These are phyloP conservation scores for Enteromius mattozi DNA, from an alignment of 2,797 vertebrate genomes.

Conservation along the genomic window DNA sequence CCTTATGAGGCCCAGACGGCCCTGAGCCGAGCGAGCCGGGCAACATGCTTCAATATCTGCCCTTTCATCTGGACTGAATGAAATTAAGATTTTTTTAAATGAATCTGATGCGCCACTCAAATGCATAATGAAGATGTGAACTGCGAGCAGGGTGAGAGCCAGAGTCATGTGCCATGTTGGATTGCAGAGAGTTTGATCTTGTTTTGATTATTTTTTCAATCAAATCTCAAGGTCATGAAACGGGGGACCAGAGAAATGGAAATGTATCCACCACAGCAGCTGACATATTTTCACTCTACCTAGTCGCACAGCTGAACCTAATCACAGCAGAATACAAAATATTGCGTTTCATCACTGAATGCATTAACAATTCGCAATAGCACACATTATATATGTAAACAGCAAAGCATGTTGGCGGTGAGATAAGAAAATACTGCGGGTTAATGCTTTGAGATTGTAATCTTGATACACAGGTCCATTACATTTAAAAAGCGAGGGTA, in stretches of 20 bases:
- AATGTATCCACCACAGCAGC: slow-evolving; percentile 18
- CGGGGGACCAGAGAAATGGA: slow-evolving; percentile 32
- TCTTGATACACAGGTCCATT: slow-evolving; percentile 37
- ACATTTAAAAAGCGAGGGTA: slow-evolving; percentile 3
- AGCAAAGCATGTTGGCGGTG: slow-evolving; percentile 21
- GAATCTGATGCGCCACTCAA: slow-evolving; percentile 58
- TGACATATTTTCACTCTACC: slow-evolving; percentile 28
- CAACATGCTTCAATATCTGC: slow-evolving; percentile 30
- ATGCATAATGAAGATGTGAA: slow-evolving; percentile 63
- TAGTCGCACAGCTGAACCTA: slow-evolving; percentile 33
- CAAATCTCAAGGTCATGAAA: slow-evolving; percentile 64
- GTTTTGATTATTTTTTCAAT: slow-evolving; percentile 62
- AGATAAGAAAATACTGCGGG: slow-evolving; percentile 34
- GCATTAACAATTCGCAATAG: slow-evolving; percentile 39
- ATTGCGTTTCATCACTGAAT: slow-evolving; percentile 44
- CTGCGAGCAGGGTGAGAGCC: slow-evolving; percentile 41
- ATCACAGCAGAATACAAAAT: slow-evolving; percentile 43
- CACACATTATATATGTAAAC: slow-evolving; percentile 31
- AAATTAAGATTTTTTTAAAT: slow-evolving; percentile 54
- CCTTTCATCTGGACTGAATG: slow-evolving; percentile 45
- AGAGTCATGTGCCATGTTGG: slow-evolving; percentile 58
- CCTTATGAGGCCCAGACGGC: slow-evolving; percentile 43
- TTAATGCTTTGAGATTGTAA: slow-evolving; percentile 32
- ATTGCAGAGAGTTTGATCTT: slow-evolving; percentile 58
- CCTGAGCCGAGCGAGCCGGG: background rate